Evolutionary conservation across 30 jellyfish, hydroid and myxozoan species (phyloP), one percentile per base, ranked within the genome.

Genomic region (Aurelia sp.): DNA sequence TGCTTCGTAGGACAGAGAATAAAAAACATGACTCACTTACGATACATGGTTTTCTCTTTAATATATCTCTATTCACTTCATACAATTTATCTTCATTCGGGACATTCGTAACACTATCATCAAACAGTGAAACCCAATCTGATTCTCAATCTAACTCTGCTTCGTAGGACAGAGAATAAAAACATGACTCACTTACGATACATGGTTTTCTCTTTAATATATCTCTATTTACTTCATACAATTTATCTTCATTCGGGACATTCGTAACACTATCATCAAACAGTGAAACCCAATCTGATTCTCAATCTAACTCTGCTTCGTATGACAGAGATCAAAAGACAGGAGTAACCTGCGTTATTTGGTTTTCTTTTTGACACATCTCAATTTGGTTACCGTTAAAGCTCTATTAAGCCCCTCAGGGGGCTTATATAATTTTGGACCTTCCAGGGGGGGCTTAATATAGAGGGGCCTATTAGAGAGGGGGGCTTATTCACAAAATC

Each of bases 101-200:
- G 16, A 23, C 86, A 64, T 30, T 62, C 11, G 23, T 20, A 9
- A 41, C 65, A 41, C 81, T 40, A 13, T 89, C 90, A 48, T 84
- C 97, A 30, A 91, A 91, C 40, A 74, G 96, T 4, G 97, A 90
- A 10, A 92, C 97, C 95, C 95, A 83, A 66, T 80, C 90, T 22
- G 90, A 75, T 18, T 90, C 97, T 60, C 81, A 50, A 1, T 76
- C 97, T 6, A 82, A 76, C 47, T 78, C 84, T 3, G 79, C 72
- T 51, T 75, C 82, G 20, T 4, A 44, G 0, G 3, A 4, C 55
- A 44, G 55, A 44, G 55, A 44, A 44, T 8, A 44, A 0, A 13
- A 10, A 44, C 15, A 44, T 5, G 55, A 44, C 13, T 8, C 7
- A 75, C 90, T 78, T 31, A 87, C 96, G 20, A 57, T 76, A 18